Evolutionary conservation across 2,797 vertebrate species (phyloP), one percentile per base, ranked within the genome.

Genomic region (Muscicapa striata): DNA sequence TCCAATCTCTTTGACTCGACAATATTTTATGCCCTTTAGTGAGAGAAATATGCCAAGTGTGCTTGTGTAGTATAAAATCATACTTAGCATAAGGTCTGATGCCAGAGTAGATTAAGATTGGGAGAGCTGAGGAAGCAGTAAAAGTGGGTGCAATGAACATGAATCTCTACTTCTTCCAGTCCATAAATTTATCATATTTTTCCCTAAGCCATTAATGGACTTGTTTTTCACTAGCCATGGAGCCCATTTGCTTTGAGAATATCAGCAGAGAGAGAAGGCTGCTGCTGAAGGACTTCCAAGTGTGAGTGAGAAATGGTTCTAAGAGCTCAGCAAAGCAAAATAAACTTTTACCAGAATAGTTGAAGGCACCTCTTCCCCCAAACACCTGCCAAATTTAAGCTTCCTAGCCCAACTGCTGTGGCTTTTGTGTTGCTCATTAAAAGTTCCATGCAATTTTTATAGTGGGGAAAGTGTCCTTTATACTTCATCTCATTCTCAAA

Each of bases 331-430:
- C 80, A 93, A 94, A 86, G 78, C 34, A 90, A 88, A 92, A 91
- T 16, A 40, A 45, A 45, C 46, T 88, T 90, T 86, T 86, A 94
- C 57, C 2, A 19, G 52, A 91, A 79, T 32, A 87, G 46, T 2
- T 66, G 78, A 91, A 90, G 84, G 64, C 17, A 78, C 29, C 41
- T 95, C 67, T 96, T 87, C 32, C 57, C 61, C 68, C 46, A 51
- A 41, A 88, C 67, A 93, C 57, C 85, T 89, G 80, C 74, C 80
- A 96, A 64, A 89, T 86, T 74, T 54, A 52, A 94, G 38, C 63
- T 74, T 94, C 55, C 68, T 59, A 66, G 29, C 27, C 34, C 45
- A 67, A 26, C 10, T 4, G 1, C 52, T 57, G 36, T 22, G 55
- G 66, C 34, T 84, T 95, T 92, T 43, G 22, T 73, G 27, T 14